Evolutionary conservation across 1,140 invertebrate genomes (phyloP).

Genomic region (Ridgeia piscesae): DNA sequence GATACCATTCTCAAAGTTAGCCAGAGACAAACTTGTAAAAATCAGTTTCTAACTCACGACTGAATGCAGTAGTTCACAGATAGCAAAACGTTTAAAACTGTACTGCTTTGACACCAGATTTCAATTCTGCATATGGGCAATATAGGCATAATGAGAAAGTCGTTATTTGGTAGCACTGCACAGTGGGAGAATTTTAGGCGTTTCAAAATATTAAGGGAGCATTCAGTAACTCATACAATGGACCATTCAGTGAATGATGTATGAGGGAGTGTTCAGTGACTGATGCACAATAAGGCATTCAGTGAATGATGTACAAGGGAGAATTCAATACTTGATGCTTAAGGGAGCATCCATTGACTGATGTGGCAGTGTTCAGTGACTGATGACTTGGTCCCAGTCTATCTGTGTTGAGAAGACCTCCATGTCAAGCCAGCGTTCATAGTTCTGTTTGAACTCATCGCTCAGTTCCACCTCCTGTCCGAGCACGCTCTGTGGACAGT

Average conservation of each 20-base stretch:
- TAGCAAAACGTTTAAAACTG: background rate
- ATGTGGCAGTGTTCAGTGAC: background rate
- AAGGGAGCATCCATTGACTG: background rate
- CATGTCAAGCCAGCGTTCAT: slow-evolving; percentile 92
- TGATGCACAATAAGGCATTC: too few species aligned
- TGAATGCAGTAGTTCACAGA: background rate
- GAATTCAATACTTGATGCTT: too few species aligned
- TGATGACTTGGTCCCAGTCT: slow-evolving; percentile 67
- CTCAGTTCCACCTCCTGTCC: slow-evolving; percentile 76
- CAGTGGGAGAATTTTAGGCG: background rate
- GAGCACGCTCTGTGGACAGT: slow-evolving; percentile 80
- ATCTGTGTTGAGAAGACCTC: slow-evolving; percentile 86
- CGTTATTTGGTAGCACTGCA: background rate
- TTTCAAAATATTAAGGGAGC: background rate
- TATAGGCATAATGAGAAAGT: background rate
- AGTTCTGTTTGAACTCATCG: slow-evolving; percentile 94
- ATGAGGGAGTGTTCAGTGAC: background rate
- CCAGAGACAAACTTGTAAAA: background rate
- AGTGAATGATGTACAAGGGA: too few species aligned
- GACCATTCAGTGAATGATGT: background rate
- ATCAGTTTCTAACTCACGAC: background rate
- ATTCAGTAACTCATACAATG: background rate
- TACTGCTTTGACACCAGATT: background rate
- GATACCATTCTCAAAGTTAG: background rate
- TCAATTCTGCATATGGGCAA: background rate